Base-by-base conservation (phyloP, 2,113 vertebrate species). In the Pholis gunnellus region DNA sequence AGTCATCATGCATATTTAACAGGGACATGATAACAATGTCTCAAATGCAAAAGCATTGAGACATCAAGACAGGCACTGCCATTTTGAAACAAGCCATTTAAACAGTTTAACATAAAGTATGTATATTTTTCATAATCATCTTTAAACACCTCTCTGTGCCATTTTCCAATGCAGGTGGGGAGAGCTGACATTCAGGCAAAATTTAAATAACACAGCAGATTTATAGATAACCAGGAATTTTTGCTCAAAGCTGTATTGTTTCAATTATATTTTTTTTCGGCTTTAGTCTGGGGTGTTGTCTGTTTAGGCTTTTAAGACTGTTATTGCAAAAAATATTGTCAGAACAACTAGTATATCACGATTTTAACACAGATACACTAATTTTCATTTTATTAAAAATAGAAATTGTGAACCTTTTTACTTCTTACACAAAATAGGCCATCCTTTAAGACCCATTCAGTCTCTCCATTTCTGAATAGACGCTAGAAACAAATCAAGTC, bases 1-100 rank as follows among this genome's bases (percentile, higher is more conserved):
- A 81, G 42, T 56, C 11, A 29, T 56, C 31, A 52, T 75, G 17
- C 57, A 78, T 77, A 59, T 86, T 83, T 61, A 81, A 74, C 3
- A 74, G 27, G 18, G 27, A 60, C 25, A 65, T 65, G 22, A 69
- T 57, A 69, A 77, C 57, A 73, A 44, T 36, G 27, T 52, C 17
- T 73, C 18, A 63, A 48, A 73, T 81, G 29, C n/a, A 57, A 83
- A 77, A 64, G 15, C 50, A 73, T 65, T 54, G 22, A 9, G 9
- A 9, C 76, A 44, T 57, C n/a, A 40, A 48, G 29, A 79, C 60
- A 72, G 61, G 57, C 50, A 5, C 6, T 73, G 9, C 40, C 22
- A 48, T 44, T 64, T 31, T 71, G 25, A 22, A 66, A 18, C 1
- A 25, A 64, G 31, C n/a, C 25, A 72, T 61, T 68, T 63, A 61